Percentiles rank a stretch among this genome's conserved stretches.
phyloP scores from a whole-genome alignment of 2,797 vertebrate species.

The Botia kubotai region DNA sequence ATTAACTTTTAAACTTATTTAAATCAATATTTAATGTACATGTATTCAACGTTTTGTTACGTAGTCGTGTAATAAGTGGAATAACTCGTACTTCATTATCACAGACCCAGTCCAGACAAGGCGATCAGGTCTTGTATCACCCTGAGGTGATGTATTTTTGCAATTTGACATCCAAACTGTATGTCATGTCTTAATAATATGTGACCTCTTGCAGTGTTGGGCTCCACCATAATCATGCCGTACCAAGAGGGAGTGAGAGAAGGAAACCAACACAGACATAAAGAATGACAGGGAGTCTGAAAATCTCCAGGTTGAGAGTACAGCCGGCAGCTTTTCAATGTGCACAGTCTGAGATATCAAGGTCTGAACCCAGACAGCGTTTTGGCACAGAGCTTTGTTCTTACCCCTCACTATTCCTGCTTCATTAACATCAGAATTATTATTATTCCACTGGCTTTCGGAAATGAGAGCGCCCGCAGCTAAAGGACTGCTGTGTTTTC shows the following conservation, averaged over 20 bases:
- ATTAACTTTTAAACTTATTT: background rate
- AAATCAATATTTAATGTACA: background rate
- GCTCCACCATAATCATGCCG: conserved; percentile 1
- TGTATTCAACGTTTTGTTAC: background rate
- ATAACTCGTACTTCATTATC: background rate
- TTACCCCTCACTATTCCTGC: conserved; percentile 21
- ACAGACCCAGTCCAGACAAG: too few species aligned
- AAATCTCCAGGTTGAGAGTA: background rate
- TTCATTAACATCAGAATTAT: conserved; percentile 43
- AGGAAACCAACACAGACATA: conserved; percentile 3
- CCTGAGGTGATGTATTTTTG: too few species aligned
- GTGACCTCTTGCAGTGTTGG: background rate
- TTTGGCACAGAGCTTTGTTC: conserved; percentile 23
- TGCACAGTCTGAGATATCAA: conserved; percentile 8
- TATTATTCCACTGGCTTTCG: conserved; percentile 47
- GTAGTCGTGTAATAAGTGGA: background rate
- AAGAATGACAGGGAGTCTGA: conserved; percentile 7
- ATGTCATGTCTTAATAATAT: background rate
- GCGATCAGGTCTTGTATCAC: too few species aligned
- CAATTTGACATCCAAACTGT: background rate
- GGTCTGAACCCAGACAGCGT: conserved; percentile 13
- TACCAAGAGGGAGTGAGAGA: background rate
- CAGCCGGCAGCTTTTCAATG: background rate
- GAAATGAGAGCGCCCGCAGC: conserved; percentile 21
- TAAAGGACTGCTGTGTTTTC: conserved; percentile 34